phyloP scores from a whole-genome alignment of 2,888 invertebrate genomes.

The Cephus sareptanus region DNA sequence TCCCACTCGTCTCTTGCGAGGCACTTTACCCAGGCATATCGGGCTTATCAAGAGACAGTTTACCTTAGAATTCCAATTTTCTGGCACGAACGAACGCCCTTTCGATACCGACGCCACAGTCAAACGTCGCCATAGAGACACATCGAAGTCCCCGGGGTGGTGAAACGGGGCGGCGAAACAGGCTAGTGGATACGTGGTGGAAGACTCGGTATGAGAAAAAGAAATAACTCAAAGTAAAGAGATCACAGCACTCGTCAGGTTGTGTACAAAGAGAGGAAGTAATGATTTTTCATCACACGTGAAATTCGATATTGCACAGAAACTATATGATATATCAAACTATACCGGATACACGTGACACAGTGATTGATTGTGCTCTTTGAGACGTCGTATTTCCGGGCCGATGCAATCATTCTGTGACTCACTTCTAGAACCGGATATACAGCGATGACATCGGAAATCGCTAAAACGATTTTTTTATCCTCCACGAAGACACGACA shows the following conservation, averaged over 20 bases:
- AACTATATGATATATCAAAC: neutral
- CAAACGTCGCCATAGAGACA: neutral
- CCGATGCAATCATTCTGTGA: neutral
- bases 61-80: slow-evolving; percentile 2
- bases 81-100: neutral
- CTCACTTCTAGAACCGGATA: neutral
- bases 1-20: neutral
- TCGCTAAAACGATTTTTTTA: neutral
- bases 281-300: neutral
- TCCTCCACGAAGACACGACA: neutral
- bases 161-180: neutral
- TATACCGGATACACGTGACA: neutral
- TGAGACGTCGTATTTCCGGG: neutral
- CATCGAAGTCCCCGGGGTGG: neutral
- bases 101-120: neutral
- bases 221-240: neutral
- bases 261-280: neutral
- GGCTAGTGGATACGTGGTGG: neutral
- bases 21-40: neutral
- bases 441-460: neutral
- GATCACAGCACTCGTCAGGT: neutral
- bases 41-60: neutral
- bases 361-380: neutral
- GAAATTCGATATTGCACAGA: neutral
- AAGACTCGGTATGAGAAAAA: neutral